A percentile compares a stretch with the other conserved stretches of the same genome.
phyloP scores from a whole-genome alignment of 2,113 vertebrate species.

The Ptyas mucosa region DNA sequence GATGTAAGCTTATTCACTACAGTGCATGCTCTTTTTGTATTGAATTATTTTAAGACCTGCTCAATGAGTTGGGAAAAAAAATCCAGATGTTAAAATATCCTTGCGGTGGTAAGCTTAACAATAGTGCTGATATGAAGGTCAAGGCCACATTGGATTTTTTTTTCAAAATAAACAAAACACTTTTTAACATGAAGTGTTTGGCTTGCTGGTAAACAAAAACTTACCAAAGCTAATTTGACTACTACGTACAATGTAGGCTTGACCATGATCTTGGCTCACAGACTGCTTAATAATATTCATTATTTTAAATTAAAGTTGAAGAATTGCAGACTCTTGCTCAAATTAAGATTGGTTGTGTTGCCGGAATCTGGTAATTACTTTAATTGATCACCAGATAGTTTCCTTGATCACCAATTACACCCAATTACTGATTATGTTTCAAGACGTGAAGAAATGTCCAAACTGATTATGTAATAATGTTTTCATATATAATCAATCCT shows the following conservation, averaged over 20 bases:
- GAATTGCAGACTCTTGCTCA: constrained; percentile 85
- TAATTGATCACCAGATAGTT: constrained; percentile 98
- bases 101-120: neutral
- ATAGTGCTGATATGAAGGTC: constrained; percentile 13
- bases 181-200: constrained; percentile 45
- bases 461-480: constrained; percentile 78
- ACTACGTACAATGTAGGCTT: constrained; percentile 65
- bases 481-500: constrained; percentile 83
- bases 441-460: constrained; percentile 81
- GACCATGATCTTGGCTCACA: constrained; percentile 77
- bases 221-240: constrained; percentile 42
- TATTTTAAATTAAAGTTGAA: constrained; percentile 92
- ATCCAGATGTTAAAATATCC: constrained; percentile 4
- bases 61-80: neutral
- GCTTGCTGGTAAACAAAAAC: constrained; percentile 64
- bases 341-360: constrained; percentile 95
- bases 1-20: neutral
- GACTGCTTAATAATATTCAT: constrained; percentile 87
- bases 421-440: constrained; percentile 93
- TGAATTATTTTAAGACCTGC: neutral
- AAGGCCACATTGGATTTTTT: constrained; percentile 24
- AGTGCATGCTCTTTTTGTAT: neutral
- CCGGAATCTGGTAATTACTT: constrained; percentile 99
- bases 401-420: constrained; percentile 97
- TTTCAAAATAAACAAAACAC: constrained; percentile 23